These are phyloP conservation scores for Eulithis prunata DNA, from an alignment of 2,888 invertebrate species.

Conservation along the genomic window DNA sequence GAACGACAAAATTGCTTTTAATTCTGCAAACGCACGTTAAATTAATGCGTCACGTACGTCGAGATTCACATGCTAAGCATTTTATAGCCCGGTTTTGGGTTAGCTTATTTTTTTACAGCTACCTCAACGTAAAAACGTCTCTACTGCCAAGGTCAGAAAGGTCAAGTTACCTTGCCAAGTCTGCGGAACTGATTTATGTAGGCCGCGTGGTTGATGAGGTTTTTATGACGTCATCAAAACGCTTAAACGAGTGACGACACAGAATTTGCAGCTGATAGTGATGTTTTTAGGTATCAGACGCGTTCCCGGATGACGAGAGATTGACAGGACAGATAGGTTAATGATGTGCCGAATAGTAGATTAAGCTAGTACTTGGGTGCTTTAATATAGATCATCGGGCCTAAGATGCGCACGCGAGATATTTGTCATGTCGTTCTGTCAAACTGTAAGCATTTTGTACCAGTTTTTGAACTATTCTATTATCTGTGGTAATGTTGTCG, in stretches of 20 bases:
- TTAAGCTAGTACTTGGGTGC: conserved; percentile 8
- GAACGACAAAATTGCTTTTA: conserved; percentile 29
- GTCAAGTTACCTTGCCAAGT: conserved; percentile 21
- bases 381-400: too few species aligned
- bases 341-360: conserved; percentile 19
- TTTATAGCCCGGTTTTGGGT: conserved; percentile 37
- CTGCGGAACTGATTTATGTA: conserved; percentile 55
- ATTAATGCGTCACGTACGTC: conserved; percentile 39
- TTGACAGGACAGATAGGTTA: conserved; percentile 28
- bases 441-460: too few species aligned
- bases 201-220: conserved; percentile 61
- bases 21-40: conserved; percentile 38
- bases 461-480: too few species aligned
- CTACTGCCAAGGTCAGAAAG: conserved; percentile 11
- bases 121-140: conserved; percentile 13
- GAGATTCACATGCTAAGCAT: conserved; percentile 45
- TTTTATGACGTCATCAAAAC: conserved; percentile 73
- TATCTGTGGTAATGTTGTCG: too few species aligned
- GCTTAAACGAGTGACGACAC: conserved; percentile 61
- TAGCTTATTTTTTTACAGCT: conserved; percentile 36
- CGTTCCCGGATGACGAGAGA: conserved; percentile 22
- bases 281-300: conserved; percentile 37
- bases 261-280: conserved; percentile 40
- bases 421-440: too few species aligned
- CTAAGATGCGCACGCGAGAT: too few species aligned